phyloP scores from a whole-genome alignment of 2,113 vertebrate species.

The Pagrus major region DNA sequence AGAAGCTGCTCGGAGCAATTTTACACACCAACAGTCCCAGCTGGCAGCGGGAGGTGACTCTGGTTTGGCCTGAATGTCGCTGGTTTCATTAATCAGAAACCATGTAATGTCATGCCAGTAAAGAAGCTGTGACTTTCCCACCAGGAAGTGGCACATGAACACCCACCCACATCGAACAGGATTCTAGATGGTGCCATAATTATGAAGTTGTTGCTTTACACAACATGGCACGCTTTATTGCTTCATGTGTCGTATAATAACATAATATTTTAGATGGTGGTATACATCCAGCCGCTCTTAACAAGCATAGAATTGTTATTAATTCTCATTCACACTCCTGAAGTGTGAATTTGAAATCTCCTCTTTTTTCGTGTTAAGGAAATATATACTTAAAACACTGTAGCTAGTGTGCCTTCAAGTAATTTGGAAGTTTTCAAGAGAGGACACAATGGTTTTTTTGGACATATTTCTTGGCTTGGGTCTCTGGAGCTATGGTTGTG shows the following conservation, averaged over 20 bases:
- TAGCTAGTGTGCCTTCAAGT: too few relatives aligned
- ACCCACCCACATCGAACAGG: not conserved
- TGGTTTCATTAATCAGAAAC: conserved; percentile 40
- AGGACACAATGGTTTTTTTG: too few relatives aligned
- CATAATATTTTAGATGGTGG: not conserved
- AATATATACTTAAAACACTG: too few relatives aligned
- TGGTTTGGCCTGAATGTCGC: conserved; percentile 27
- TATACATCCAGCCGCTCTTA: not conserved
- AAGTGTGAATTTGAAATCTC: too few relatives aligned
- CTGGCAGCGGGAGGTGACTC: conserved; percentile 22
- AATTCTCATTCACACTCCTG: too few relatives aligned
- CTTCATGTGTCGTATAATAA: not conserved
- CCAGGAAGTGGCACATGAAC: conserved; percentile 27
- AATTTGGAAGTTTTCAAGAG: too few relatives aligned
- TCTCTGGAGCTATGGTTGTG: too few relatives aligned
- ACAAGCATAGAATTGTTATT: too few relatives aligned
- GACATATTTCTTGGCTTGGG: too few relatives aligned
- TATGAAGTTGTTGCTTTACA: conserved; percentile 6
- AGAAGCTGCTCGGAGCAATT: conserved; percentile 30
- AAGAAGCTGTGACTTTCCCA: conserved; percentile 38
- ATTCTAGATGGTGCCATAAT: conserved; percentile 12
- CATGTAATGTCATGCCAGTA: conserved; percentile 25
- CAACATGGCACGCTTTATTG: not conserved
- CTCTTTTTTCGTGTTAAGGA: too few relatives aligned
- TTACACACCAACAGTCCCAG: conserved; percentile 36